These are phyloP conservation scores for Hippasteria phrygiana DNA, from an alignment of 53 echinoderm and acorn worm species.

Conservation along the genomic window DNA sequence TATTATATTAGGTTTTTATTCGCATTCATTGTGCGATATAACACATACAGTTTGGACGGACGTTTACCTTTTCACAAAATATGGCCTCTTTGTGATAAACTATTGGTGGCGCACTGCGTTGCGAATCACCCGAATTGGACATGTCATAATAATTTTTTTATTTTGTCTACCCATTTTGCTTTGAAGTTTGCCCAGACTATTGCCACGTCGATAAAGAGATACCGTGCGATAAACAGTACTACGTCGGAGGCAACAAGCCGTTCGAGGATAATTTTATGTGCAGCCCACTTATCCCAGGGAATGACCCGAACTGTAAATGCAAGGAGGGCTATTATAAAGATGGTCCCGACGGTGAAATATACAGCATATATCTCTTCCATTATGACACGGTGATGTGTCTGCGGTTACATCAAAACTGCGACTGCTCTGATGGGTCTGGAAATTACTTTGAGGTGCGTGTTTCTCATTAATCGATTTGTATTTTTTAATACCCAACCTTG, in stretches of 20 bases:
- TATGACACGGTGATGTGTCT: constrained; percentile 22
- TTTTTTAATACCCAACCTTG: too few relatives aligned
- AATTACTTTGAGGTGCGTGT: constrained; percentile 15
- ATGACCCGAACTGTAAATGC: constrained; percentile 26
- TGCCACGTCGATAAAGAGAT: constrained; percentile 41
- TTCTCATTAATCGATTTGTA: not conserved
- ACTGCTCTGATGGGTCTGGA: constrained; percentile 33
- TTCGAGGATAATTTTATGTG: not conserved
- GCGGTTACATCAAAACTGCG: constrained; percentile 11
- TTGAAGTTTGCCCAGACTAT: constrained; percentile 30
- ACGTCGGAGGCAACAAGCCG: not conserved
- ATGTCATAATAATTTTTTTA: not conserved
- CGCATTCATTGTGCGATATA: too few relatives aligned
- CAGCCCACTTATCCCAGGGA: not conserved
- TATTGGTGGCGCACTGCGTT: too few relatives aligned
- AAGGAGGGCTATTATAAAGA: constrained; percentile 50
- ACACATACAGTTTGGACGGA: too few relatives aligned
- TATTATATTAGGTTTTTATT: too few relatives aligned
- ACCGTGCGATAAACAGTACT: constrained; percentile 27
- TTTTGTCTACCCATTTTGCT: not conserved
- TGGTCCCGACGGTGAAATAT: constrained; percentile 23
- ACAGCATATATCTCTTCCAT: constrained; percentile 34
- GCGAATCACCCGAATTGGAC: too few relatives aligned
- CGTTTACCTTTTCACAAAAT: not conserved
- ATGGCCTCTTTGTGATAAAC: too few relatives aligned